Evolutionary conservation across 2,113 vertebrate species (phyloP), one percentile per base, ranked within the genome.

Genomic region (Cervus canadensis): DNA sequence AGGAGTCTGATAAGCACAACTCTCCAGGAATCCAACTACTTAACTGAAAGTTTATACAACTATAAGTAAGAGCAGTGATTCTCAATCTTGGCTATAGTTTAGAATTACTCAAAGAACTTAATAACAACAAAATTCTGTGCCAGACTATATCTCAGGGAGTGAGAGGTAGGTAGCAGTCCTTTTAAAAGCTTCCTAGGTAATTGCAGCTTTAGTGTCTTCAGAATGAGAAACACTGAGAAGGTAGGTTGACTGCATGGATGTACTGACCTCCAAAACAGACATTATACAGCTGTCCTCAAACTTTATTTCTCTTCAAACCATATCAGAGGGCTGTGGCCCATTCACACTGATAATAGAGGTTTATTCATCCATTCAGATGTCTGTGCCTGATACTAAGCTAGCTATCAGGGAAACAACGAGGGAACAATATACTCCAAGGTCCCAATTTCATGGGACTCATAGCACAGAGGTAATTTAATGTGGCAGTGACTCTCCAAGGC

Each of bases 11-110:
- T 14, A 95, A 6, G 25, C 17, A 78, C 40, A 50, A 89, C 95
- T 76, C 21, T 11, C 50, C 9, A 94, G 9, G 15, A 88, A 50
- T 87, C 54, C 40, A 94, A 91, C 28, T 87, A 89, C 83, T 82
- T 84, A 84, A 92, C 21, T 97, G 9, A 95, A 19, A 87, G 36
- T 88, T 95, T 48, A 92, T 40, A 83, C 19, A 86, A 91, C 78
- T 89, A 48, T 36, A 87, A 91, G 52, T 84, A 84, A 88, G 7
- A 82, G n/a, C 25, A 74, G 19, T 95, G 52, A 76, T 86, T 95
- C 30, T 92, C 57, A 91, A 54, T 5, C n/a, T 54, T 95, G 60
- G 48, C 67, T 92, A 15, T 14, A 86, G 30, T 95, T 94, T 60
- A 94, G 2, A 89, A 83, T 87, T 25, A 94, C 83, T 21, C 59